Percentiles rank a stretch among this genome's conserved stretches.
These are phyloP conservation scores for Nemotelus pantherinus DNA, from an alignment of 2,888 invertebrate species.

Conservation along the genomic window DNA sequence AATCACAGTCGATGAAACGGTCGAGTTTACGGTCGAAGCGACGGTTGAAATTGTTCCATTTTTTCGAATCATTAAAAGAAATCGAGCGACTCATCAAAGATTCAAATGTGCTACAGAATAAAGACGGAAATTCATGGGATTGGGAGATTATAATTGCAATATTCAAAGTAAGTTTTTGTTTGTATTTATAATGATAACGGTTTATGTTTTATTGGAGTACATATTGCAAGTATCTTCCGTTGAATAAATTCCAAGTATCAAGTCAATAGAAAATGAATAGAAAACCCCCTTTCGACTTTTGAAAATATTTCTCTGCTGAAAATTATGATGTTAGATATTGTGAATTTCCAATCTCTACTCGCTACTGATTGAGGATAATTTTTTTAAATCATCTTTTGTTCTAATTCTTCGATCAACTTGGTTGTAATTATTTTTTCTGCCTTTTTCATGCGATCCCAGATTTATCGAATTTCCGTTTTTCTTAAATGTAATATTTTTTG, in stretches of 20 bases:
- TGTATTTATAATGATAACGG: neutral
- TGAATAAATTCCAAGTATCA: no score
- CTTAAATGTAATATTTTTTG: no score
- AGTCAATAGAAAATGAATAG: conserved; percentile 44
- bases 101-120: conserved; percentile 80
- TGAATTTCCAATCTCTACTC: no score
- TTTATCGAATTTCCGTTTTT: no score
- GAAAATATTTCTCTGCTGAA: no score
- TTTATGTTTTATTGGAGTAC: neutral
- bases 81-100: conserved; percentile 78
- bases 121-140: conserved; percentile 88
- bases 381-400: no score
- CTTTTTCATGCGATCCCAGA: no score
- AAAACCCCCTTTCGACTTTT: neutral
- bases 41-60: conserved; percentile 66
- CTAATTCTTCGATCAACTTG: no score
- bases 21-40: conserved; percentile 62
- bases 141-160: conserved; percentile 90
- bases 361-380: no score
- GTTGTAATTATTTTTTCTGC: no score
- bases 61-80: conserved; percentile 69
- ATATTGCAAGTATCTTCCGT: no score
- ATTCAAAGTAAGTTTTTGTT: conserved; percentile 70
- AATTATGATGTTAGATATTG: no score
- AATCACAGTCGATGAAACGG: conserved; percentile 53